A percentile compares a stretch with the other conserved stretches of the same genome.
Evolutionary conservation across 1,140 invertebrate genomes (phyloP).

Genomic region (Piezodorus guildinii): DNA sequence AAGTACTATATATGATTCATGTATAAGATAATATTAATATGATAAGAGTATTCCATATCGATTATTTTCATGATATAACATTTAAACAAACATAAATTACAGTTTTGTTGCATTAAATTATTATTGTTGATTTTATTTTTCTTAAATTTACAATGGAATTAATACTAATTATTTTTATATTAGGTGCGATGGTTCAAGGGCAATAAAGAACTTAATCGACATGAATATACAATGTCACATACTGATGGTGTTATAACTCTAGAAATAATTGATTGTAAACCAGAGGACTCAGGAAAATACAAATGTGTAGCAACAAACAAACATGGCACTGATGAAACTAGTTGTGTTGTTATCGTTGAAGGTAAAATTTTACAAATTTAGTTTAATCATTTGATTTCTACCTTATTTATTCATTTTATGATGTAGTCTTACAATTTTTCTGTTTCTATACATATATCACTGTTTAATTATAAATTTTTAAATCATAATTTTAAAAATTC

Average conservation of each 20-base stretch:
- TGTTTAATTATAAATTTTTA: too few relatives aligned
- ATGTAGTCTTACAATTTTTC: neutral
- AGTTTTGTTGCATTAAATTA: neutral
- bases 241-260: conserved; percentile 89
- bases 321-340: conserved; percentile 88
- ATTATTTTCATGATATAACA: neutral
- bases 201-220: conserved; percentile 75
- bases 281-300: conserved; percentile 93
- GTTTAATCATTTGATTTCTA: neutral
- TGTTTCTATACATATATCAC: conserved; percentile 12
- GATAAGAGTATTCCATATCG: too few relatives aligned
- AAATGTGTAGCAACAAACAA: conserved; percentile 82
- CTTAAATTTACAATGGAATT: neutral
- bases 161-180: conserved; percentile 21
- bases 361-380: conserved; percentile 48
- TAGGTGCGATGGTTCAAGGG: conserved; percentile 84
- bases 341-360: conserved; percentile 93
- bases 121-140: neutral
- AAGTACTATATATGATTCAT: too few relatives aligned
- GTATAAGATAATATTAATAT: too few relatives aligned
- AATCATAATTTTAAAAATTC: neutral
- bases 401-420: neutral
- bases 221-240: conserved; percentile 78
- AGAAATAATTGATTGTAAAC: conserved; percentile 89
- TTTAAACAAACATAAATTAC: neutral